These are phyloP conservation scores for Magallana nippona DNA, from an alignment of 2,888 invertebrate species.

Conservation along the genomic window DNA sequence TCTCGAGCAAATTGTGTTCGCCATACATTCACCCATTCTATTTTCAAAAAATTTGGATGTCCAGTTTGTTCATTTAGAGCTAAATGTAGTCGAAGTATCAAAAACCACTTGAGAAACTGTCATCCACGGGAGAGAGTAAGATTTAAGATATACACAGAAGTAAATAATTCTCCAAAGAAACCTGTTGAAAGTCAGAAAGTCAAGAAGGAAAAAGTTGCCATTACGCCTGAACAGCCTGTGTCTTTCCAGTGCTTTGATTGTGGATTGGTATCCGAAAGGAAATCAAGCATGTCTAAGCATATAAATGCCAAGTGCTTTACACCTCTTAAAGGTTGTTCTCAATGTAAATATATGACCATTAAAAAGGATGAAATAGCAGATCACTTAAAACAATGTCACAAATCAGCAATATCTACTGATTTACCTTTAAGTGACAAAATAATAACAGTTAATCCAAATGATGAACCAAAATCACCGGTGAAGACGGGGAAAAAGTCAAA, in stretches of 20 bases:
- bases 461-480: neutral
- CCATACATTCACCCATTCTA: conserved; percentile 37
- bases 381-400: conserved; percentile 43
- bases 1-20: conserved; percentile 20
- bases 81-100: conserved; percentile 44
- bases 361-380: conserved; percentile 34
- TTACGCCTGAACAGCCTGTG: neutral
- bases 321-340: conserved; percentile 54
- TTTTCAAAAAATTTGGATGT: conserved; percentile 52
- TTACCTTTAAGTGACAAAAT: conserved; percentile 21
- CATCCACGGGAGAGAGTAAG: conserved; percentile 37
- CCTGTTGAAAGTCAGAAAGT: neutral
- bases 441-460: neutral
- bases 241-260: conserved; percentile 60
- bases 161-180: neutral
- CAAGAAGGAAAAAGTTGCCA: neutral
- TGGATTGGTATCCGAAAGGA: conserved; percentile 54
- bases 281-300: conserved; percentile 56
- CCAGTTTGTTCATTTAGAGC: conserved; percentile 55
- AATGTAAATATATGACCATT: conserved; percentile 41
- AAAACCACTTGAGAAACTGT: conserved; percentile 51
- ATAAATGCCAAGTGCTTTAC: conserved; percentile 54
- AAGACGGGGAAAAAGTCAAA: neutral
- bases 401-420: neutral
- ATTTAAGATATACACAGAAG: conserved; percentile 2